Base-by-base conservation (phyloP, 1,140 invertebrate genomes). In the Ips typographus region DNA sequence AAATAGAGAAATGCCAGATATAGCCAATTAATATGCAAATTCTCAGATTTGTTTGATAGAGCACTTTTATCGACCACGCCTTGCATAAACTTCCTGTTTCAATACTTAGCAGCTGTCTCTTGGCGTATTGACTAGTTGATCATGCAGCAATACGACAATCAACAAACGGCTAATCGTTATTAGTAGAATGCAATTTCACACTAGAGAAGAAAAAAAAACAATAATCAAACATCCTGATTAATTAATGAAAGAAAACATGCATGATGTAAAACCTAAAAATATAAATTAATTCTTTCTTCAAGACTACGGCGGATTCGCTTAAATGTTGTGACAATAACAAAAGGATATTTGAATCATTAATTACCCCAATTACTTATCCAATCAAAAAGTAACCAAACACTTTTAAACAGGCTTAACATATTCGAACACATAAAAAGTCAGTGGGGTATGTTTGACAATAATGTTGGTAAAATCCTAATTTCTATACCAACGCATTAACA, bases 161-260 rank as follows among this genome's bases (percentile, higher is more conserved):
- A 73, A 77, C 75, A 77, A 75, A 78, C 77, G 77, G 77, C 76
- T 74, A 78, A 77, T 74, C 73, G 70, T 74, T 67, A 73, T 69
- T 37, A 53, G 59, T 62, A 57, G 72, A 73, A 49, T 49, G 22
- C 22, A 49, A 22, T 22, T 22, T 49, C 44, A 49, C 44, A 49
- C 49, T 71, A 71, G 71, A 71, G 71, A 73, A 71, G 71, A 77
- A 72, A 76, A 67, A 71, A 68, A 74, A 74, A 69, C 63, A 58
- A 39, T 61, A 67, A 64, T 65, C 8, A 62, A 74, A 74, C 40
- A 63, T 49, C 22, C 44, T 49, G 44, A 41, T 40, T n/a, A 47
- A n/a, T 40, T 44, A 36, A 47, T 61, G 8, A 41, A 41, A 22
- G 41, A 41, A 61, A 63, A 63, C 47, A 22, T 22, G n/a, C 7